These are phyloP conservation scores for Nothoprocta pentlandii DNA, from an alignment of 2,113 vertebrate species.

Conservation along the genomic window DNA sequence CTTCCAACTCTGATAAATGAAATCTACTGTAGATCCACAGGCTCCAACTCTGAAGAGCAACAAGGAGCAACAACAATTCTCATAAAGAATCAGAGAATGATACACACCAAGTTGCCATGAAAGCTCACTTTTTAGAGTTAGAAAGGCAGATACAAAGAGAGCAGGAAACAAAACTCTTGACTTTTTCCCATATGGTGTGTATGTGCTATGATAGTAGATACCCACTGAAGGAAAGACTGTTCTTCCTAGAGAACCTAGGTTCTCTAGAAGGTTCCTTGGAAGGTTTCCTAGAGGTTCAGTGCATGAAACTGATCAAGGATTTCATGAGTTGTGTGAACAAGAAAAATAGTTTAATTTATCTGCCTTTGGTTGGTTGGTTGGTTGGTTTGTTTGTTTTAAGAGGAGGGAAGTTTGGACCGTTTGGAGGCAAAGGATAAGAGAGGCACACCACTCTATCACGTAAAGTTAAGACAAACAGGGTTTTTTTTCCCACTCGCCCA, in stretches of 20 bases:
- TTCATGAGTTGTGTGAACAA: background rate
- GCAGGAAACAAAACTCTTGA: background rate
- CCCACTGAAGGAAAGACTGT: background rate
- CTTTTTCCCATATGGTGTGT: background rate
- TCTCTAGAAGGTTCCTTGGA: too few relatives aligned
- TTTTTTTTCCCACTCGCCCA: background rate
- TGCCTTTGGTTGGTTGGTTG: too few relatives aligned
- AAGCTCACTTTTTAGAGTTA: background rate
- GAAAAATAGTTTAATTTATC: background rate
- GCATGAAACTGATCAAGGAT: background rate
- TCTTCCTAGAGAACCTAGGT: background rate
- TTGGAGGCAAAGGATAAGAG: background rate
- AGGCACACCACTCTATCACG: background rate
- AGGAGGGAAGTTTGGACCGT: background rate
- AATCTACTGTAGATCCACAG: background rate
- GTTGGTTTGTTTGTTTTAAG: background rate
- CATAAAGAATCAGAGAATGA: background rate
- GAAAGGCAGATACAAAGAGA: background rate
- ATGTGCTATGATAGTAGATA: background rate
- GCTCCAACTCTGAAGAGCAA: background rate
- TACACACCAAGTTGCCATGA: background rate
- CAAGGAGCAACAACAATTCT: background rate
- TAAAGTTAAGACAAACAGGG: background rate
- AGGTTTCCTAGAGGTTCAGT: background rate
- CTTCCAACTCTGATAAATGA: background rate